Percentiles rank a stretch among this genome's conserved stretches.
These are phyloP conservation scores for Mobula birostris DNA, from an alignment of 2,113 vertebrate species.

Conservation along the genomic window DNA sequence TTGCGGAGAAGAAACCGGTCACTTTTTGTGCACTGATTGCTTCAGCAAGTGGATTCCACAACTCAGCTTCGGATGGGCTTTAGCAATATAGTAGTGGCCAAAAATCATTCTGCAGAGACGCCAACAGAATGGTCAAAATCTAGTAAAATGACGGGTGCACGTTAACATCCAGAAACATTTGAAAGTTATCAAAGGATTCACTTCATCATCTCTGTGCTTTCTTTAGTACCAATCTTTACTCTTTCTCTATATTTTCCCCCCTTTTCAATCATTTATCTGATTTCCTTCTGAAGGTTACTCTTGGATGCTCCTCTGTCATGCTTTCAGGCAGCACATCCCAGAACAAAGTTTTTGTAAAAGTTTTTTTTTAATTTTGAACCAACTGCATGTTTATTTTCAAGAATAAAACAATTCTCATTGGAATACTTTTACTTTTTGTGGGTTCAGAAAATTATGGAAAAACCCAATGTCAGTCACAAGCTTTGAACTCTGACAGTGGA, in stretches of 20 bases:
- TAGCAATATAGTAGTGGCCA: neutral
- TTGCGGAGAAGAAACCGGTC: neutral
- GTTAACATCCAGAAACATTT: neutral
- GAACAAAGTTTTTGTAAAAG: neutral
- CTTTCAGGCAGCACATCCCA: neutral
- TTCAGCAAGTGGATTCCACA: neutral
- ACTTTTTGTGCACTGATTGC: neutral
- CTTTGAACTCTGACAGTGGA: neutral
- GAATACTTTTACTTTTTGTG: neutral
- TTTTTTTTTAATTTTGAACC: neutral
- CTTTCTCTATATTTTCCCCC: neutral
- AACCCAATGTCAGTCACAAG: neutral
- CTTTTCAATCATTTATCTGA: neutral
- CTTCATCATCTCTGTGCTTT: neutral
- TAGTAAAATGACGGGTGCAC: neutral
- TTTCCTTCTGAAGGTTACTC: neutral
- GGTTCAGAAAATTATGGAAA: neutral
- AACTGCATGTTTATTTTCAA: neutral
- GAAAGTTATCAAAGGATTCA: neutral
- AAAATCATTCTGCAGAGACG: neutral
- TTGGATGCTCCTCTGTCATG: neutral
- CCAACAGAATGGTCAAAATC: neutral
- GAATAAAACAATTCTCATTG: neutral
- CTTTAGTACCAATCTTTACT: neutral
- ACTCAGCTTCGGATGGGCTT: neutral